Conservation (phyloP, 2,113 vertebrate genomes). For the Electrona antarctica region DNA sequence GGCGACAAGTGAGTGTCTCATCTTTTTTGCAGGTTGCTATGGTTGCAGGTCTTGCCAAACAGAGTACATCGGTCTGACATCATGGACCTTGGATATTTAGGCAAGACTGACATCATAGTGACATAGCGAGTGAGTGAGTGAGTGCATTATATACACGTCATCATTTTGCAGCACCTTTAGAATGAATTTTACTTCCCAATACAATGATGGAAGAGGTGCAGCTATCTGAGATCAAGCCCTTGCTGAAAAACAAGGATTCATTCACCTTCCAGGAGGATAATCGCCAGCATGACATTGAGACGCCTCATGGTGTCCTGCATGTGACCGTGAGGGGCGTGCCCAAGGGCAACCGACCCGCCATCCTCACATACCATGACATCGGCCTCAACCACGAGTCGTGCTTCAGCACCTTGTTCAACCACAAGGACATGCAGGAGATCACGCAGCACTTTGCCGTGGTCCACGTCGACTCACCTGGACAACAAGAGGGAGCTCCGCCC, state of each 20-base stretch:
- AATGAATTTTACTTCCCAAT: too few species aligned
- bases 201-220: slow-evolving; percentile 91
- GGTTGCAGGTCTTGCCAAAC: too few species aligned
- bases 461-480: slow-evolving; percentile 93
- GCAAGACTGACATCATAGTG: too few species aligned
- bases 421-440: slow-evolving; percentile 95
- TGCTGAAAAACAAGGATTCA: slow-evolving; percentile 77
- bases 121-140: too few species aligned
- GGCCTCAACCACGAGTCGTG: slow-evolving; percentile 96
- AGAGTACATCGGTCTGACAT: too few species aligned
- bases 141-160: too few species aligned
- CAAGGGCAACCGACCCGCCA: slow-evolving; percentile 91
- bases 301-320: slow-evolving; percentile 88
- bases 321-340: slow-evolving; percentile 91
- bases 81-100: too few species aligned
- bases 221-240: slow-evolving; percentile 94
- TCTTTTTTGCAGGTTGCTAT: too few species aligned
- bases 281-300: slow-evolving; percentile 96
- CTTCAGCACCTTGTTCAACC: slow-evolving; percentile 93
- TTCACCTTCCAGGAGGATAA: slow-evolving; percentile 25
- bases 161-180: too few species aligned
- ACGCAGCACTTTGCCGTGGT: slow-evolving; percentile 94
- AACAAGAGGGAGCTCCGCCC: slow-evolving; percentile 89
- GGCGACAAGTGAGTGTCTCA: too few species aligned
- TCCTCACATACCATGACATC: slow-evolving; percentile 96